Conservation (phyloP, 2,113 vertebrate species). For the Monarcha castaneiventris region DNA sequence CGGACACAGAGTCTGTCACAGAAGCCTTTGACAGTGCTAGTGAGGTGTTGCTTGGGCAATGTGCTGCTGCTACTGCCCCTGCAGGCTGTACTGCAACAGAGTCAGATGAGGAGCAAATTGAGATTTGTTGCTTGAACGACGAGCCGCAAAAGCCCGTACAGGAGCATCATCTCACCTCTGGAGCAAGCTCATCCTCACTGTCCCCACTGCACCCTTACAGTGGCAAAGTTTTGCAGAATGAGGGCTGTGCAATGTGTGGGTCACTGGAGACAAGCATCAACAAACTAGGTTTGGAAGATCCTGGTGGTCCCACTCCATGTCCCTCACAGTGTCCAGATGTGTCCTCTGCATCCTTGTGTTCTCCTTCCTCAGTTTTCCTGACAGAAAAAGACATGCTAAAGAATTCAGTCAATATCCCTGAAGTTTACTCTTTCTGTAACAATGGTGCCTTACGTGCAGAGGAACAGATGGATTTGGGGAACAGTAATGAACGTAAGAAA, state of each 20-base stretch:
- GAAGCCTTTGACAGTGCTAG: constrained; percentile 43
- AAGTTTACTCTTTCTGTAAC: constrained; percentile 33
- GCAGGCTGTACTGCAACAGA: constrained; percentile 36
- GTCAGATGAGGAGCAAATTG: constrained; percentile 85
- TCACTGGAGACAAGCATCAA: neutral
- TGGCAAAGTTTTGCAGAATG: neutral
- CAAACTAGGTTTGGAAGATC: constrained; percentile 11
- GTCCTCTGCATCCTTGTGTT: neutral
- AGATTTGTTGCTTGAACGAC: constrained; percentile 70
- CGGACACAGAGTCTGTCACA: constrained; percentile 74
- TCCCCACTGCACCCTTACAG: neutral
- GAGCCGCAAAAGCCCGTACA: accelerated
- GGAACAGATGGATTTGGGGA: neutral
- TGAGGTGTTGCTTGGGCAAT: neutral
- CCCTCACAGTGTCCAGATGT: neutral
- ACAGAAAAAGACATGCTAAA: neutral
- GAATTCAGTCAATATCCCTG: neutral
- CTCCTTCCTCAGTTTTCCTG: neutral
- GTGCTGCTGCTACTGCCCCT: neutral
- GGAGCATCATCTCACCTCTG: neutral
- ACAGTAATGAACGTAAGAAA: neutral
- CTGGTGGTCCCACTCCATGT: neutral
- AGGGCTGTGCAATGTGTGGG: neutral
- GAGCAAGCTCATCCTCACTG: neutral
- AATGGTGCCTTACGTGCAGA: constrained; percentile 30